Evolutionary conservation across 2,113 vertebrate species (phyloP), one percentile per base, ranked within the genome.

Genomic region (Cyanistes caeruleus): DNA sequence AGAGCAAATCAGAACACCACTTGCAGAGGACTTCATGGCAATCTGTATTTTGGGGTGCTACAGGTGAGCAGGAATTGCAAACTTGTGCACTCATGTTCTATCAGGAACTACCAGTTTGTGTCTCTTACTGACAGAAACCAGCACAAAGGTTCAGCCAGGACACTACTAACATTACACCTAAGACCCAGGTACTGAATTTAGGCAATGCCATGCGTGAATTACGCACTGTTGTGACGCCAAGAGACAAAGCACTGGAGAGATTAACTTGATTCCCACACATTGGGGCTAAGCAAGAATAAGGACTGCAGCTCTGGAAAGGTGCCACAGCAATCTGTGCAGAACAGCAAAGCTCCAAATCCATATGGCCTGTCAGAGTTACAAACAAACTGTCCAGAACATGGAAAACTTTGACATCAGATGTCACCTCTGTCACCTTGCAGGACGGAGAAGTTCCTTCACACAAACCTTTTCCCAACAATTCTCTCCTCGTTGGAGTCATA

Each of bases 401-500:
- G 48, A 52, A 51, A 22, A 35, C 23, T 70, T 11, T 39, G 55
- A 79, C 73, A 69, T 44, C 74, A 58, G 37, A 52, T 11, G 39
- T 58, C 63, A 81, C 31, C 37, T 91, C 68, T 11, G 28, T 60
- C 41, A 68, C 75, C 55, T 10, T 24, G n/a, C 2, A 69, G 69
- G 10, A 85, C 33, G 41, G 18, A 58, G 33, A 79, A 72, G 39
- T 35, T 94, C 63, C 87, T 80, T 63, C 55, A 75, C 43, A 41
- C 49, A 69, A 74, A 80, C 25, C 21, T 70, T 48, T 5, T 70
- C 15, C 63, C 75, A 70, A 39, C 55, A 70, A 43, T 73, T 76
- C 48, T 56, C 51, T 51, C 43, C 51, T 68, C 0, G 0, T 0
- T 25, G 49, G n/a, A 90, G 20, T 22, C 0, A 0, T 7, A 31